Conservation (phyloP, 2,888 invertebrate species). For the Byasa hedistus region DNA sequence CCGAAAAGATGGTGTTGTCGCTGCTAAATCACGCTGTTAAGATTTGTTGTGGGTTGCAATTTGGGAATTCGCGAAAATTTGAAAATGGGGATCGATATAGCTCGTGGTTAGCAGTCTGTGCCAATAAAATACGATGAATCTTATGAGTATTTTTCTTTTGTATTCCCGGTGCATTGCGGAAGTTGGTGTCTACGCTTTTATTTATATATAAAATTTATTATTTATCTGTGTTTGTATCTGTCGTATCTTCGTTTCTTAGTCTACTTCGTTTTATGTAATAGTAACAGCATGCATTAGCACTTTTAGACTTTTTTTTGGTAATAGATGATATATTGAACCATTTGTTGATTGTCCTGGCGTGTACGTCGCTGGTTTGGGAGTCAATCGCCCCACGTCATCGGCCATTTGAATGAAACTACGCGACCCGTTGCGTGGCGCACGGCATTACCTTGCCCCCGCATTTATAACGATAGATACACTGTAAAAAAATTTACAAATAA, state of each 20-base stretch:
- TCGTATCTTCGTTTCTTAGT: neutral
- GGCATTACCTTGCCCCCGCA: conserved; percentile 53
- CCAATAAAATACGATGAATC: too few species aligned
- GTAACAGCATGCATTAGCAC: neutral
- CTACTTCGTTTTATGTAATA: neutral
- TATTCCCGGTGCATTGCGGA: too few species aligned
- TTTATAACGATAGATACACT: conserved; percentile 20
- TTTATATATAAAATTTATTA: too few species aligned
- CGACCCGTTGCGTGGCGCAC: conserved; percentile 62
- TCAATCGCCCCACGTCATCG: conserved; percentile 67
- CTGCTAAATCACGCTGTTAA: too few species aligned
- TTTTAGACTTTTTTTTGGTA: neutral
- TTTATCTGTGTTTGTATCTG: too few species aligned
- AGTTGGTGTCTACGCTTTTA: too few species aligned
- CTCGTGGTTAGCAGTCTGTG: too few species aligned
- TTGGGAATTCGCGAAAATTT: too few species aligned
- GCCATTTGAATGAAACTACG: conserved; percentile 71
- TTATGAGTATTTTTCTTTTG: too few species aligned
- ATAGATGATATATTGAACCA: conserved; percentile 18
- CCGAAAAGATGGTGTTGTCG: too few species aligned
- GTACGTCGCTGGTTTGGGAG: conserved; percentile 45
- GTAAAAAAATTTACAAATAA: conserved; percentile 17
- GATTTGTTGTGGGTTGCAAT: too few species aligned
- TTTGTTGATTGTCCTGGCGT: conserved; percentile 42
- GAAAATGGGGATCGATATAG: too few species aligned